Evolutionary conservation across 2,113 vertebrate genomes (phyloP).

Genomic region (Perca flavescens): DNA sequence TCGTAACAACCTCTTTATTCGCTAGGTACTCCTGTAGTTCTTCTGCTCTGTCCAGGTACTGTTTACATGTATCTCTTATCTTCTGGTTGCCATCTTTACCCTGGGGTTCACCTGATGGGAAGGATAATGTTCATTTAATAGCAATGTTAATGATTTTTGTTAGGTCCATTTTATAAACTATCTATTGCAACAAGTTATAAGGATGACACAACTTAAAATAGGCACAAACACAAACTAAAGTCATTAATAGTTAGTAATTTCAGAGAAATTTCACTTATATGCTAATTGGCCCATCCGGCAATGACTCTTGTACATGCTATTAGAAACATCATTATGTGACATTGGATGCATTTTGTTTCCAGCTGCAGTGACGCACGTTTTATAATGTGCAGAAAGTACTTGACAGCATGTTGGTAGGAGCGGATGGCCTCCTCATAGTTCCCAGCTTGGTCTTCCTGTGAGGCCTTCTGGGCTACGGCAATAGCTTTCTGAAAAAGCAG

Average conservation of each 20-base stretch:
- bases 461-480: constrained; percentile 91
- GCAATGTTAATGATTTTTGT: background rate
- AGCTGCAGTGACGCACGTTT: constrained; percentile 89
- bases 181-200: background rate
- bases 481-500: constrained; percentile 92
- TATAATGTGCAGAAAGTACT: constrained; percentile 94
- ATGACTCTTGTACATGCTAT: background rate
- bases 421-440: constrained; percentile 94
- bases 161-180: background rate
- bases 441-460: constrained; percentile 92
- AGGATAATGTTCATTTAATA: constrained; percentile 18
- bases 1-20: constrained; percentile 81
- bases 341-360: background rate
- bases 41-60: constrained; percentile 86
- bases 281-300: background rate
- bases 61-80: constrained; percentile 85
- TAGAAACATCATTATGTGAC: background rate
- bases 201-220: background rate
- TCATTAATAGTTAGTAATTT: background rate
- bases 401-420: constrained; percentile 94
- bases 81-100: constrained; percentile 88
- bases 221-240: background rate
- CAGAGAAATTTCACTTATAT: background rate
- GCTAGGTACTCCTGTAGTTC: constrained; percentile 79
- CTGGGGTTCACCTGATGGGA: constrained; percentile 84